Evolutionary conservation across 2,113 vertebrate species (phyloP), one percentile per base, ranked within the genome.

Genomic region (Gasterosteus nipponicus): DNA sequence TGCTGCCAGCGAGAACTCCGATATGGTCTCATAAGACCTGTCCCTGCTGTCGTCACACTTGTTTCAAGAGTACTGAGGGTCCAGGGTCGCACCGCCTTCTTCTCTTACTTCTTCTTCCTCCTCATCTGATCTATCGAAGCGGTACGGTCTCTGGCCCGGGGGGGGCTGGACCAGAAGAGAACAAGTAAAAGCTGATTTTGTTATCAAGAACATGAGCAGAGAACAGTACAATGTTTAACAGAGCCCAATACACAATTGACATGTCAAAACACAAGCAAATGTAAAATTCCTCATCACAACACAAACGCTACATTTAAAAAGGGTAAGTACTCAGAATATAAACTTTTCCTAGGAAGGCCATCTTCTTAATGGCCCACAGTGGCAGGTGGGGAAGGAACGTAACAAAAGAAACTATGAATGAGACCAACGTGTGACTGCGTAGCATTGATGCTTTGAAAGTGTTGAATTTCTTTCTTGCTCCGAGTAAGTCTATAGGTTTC

Each of bases 81-180:
- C 90, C 57, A 87, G 92, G 61, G 83, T 77, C 15, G 85, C 66
- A 47, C 94, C 93, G 11, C 90, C 94, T 54, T 90, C 89, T 61
- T 91, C 86, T 84, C 96, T 94, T 58, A 96, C 95, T 8, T 97
- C 96, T 38, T 93, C 95, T 18, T 92, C 91, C 77, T 99, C 97
- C 42, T 98, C 96, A 3, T 98, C 97, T 56, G 95, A 97, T 90
- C 88, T 91, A 81, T 95, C 91, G 10, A 91, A 94, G 91, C 87
- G 38, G 47, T 94, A 94, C 78, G 86, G 87, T 86, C 94, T 95
- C 85, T 93, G 94, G 86, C 93, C 94, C n/a, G n/a, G 70, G 95
- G 87, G 46, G 97, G 96, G 91, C 97, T 98, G 94, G 0, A 78
- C 70, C 31, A 68, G 64, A 75, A 78, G 87, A 57, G 71, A 64